Base-by-base conservation (phyloP, 2,888 invertebrate genomes). In the Stegophylla sp. region DNA sequence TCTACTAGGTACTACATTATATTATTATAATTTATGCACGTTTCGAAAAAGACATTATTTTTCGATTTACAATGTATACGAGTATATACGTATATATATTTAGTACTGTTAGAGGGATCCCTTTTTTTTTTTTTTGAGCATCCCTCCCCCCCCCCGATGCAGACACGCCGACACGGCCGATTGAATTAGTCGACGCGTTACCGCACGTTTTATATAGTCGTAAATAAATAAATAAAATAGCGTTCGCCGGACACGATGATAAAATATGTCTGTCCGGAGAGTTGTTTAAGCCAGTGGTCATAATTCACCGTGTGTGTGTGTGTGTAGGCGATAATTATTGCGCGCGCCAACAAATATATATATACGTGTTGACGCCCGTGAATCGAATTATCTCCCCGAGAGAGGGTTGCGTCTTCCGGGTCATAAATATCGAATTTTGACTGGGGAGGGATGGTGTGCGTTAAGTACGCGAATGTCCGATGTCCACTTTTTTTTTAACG, bases 231-330 rank as follows among this genome's bases (percentile, higher is more conserved):
- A n/a, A 34, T 23, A 56, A 56, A 26, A 53, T 20, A 3, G 4
- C 15, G 12, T 17, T 5, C 15, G 17, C 66, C 12, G 79, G 34
- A 61, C 59, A n/a, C n/a, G 61, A 48, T 61, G 79, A 79, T 71
- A 71, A 79, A n/a, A n/a, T n/a, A 79, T 79, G 71, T 79, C 79
- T 23, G 79, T 71, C 71, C 61, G 28, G 79, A 69, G 69, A 71
- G 48, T 10, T 13, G 79, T 71, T 43, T n/a, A 20, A 17, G 61
- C n/a, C 20, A 20, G 4, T 13, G 67, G 23, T 45, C 77, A 48
- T 69, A 71, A 79, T 71, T 79, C 43, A n/a, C n/a, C n/a, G n/a
- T n/a, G n/a, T n/a, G n/a, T n/a, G n/a, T n/a, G n/a, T n/a, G n/a
- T n/a, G n/a, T n/a, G n/a, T n/a, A n/a, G n/a, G n/a, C n/a, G n/a